Percentiles rank a stretch among this genome's conserved stretches.
phyloP scores from a whole-genome alignment of 2,113 vertebrate species.

The Proteles cristata region DNA sequence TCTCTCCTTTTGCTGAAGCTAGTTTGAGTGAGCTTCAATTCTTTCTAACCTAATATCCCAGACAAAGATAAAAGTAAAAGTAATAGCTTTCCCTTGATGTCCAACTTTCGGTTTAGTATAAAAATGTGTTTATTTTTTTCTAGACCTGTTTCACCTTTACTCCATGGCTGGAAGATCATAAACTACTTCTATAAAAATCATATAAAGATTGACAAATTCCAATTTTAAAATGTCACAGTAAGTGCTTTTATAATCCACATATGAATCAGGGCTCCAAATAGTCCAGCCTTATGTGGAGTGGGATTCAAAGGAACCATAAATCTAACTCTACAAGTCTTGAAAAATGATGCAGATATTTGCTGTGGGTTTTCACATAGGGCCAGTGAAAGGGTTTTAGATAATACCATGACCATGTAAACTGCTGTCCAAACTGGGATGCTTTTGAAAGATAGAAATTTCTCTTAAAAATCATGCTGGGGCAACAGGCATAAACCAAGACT shows the following conservation, averaged over 20 bases:
- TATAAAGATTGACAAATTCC: constrained; percentile 37
- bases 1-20: background rate
- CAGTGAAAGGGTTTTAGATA: background rate
- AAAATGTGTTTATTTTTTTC: constrained; percentile 47
- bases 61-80: constrained; percentile 12
- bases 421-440: background rate
- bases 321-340: background rate
- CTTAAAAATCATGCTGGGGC: background rate
- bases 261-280: background rate
- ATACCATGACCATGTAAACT: background rate
- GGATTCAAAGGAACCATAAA: background rate
- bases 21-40: background rate
- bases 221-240: constrained; percentile 42
- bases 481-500: background rate
- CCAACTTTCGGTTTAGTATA: background rate
- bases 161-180: background rate
- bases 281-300: background rate
- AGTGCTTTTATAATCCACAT: constrained; percentile 35
- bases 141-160: constrained; percentile 11
- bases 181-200: constrained; percentile 56
- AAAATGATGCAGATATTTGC: background rate
- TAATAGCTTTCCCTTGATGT: background rate
- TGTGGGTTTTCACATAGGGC: background rate
- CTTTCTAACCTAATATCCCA: constrained; percentile 6
- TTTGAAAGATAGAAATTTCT: background rate